Percentiles rank a stretch among this genome's conserved stretches.
Conservation (phyloP, 2,113 vertebrate genomes). For the Burhinus bistriatus region DNA sequence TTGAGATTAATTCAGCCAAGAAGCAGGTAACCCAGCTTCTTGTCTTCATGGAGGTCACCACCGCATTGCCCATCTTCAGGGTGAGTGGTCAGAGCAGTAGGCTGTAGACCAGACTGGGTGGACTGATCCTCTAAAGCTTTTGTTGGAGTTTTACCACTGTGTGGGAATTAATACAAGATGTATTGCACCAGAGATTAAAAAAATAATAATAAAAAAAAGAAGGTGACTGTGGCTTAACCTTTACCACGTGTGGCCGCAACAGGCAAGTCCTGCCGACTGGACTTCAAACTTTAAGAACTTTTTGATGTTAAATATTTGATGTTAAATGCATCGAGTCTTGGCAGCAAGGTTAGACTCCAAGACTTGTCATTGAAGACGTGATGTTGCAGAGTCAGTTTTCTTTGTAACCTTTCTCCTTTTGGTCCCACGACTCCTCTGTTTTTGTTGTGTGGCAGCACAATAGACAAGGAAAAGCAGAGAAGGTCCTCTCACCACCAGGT, state of each 20-base stretch:
- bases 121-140: neutral
- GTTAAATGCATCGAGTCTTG: neutral
- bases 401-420: neutral
- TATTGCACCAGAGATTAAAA: neutral
- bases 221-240: neutral
- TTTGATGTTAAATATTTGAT: neutral
- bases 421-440: neutral
- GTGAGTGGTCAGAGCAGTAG: neutral
- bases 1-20: neutral
- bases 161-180: neutral
- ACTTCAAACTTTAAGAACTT: neutral
- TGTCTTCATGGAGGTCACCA: neutral
- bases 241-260: rapidly evolving
- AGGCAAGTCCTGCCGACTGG: neutral
- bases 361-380: rapidly evolving
- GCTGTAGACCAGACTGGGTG: neutral
- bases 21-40: neutral
- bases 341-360: neutral
- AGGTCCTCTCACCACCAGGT: neutral
- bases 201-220: neutral
- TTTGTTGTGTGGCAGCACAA: neutral
- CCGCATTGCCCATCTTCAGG: rapidly evolving
- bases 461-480: neutral
- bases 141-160: neutral
- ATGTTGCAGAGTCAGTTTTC: neutral